phyloP scores from a whole-genome alignment of 2,113 vertebrate species.

The Rostratula benghalensis region DNA sequence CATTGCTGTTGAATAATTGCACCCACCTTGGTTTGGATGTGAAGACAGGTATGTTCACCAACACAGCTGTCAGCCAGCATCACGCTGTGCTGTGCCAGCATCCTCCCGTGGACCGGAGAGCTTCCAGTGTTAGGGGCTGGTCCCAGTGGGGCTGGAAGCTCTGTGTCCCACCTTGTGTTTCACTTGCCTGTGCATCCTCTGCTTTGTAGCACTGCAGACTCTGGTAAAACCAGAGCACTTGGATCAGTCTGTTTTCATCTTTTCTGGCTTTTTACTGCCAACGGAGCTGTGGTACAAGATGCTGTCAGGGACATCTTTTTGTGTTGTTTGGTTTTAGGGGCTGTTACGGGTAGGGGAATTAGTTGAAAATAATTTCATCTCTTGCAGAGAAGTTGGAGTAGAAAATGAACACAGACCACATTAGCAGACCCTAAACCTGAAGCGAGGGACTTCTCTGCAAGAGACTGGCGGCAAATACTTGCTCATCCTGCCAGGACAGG shows the following conservation, averaged over 20 bases:
- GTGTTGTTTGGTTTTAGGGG: not conserved
- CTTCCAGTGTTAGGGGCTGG: not conserved
- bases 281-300: not conserved
- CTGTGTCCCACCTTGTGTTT: not conserved
- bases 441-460: not conserved
- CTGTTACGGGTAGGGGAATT: not conserved
- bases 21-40: fast-evolving
- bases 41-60: not conserved
- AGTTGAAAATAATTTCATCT: not conserved
- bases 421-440: not conserved
- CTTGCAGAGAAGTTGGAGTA: not conserved
- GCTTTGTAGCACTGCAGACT: not conserved
- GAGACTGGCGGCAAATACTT: not conserved
- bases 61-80: not conserved
- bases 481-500: not conserved
- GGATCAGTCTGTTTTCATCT: fast-evolving
- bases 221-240: not conserved
- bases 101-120: fast-evolving
- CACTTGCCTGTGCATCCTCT: not conserved
- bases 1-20: fast-evolving
- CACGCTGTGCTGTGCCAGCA: not conserved
- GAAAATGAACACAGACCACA: not conserved
- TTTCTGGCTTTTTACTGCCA: not conserved
- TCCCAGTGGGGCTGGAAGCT: not conserved
- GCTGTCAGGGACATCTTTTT: not conserved